phyloP scores from a whole-genome alignment of 2,888 invertebrate species.

The Drosophila acutilabella region DNA sequence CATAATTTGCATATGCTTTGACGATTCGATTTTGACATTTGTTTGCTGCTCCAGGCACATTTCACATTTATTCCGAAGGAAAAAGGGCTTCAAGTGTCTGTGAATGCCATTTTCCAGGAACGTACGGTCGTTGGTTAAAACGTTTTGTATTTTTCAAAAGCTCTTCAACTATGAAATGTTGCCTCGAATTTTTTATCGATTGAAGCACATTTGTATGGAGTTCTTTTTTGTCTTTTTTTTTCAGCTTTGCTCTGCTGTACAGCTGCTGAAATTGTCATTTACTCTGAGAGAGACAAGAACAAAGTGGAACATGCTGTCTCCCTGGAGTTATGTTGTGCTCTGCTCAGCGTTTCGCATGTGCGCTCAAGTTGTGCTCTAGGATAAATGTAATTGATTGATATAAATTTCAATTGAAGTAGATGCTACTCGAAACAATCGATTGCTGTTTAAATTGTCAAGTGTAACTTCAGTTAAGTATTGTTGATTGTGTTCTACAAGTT shows the following conservation, averaged over 20 bases:
- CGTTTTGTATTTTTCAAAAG: constrained; percentile 15
- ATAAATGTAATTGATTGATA: constrained; percentile 12
- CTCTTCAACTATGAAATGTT: constrained; percentile 41
- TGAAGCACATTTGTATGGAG: constrained; percentile 27
- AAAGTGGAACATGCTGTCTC: constrained; percentile 25
- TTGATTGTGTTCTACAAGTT: background rate
- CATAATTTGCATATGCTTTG: constrained; percentile 47
- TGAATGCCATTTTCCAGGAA: constrained; percentile 30
- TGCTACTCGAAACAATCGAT: constrained; percentile 1
- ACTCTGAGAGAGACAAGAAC: constrained; percentile 9
- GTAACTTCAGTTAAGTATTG: background rate
- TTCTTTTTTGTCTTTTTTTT: background rate
- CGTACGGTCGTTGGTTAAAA: background rate
- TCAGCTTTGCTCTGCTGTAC: background rate
- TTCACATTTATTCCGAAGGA: constrained; percentile 27
- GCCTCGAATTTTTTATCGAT: constrained; percentile 57
- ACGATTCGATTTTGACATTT: constrained; percentile 36
- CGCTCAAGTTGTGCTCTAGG: constrained; percentile 5
- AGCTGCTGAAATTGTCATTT: constrained; percentile 38
- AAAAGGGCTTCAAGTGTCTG: constrained; percentile 15
- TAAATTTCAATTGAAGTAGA: constrained; percentile 6
- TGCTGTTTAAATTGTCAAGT: background rate
- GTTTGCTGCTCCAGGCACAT: constrained; percentile 7
- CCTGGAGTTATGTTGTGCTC: constrained; percentile 1
- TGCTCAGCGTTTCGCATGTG: constrained; percentile 12